Evolutionary conservation across 2,113 vertebrate species (phyloP).

Genomic region (Chrysemys picta): DNA sequence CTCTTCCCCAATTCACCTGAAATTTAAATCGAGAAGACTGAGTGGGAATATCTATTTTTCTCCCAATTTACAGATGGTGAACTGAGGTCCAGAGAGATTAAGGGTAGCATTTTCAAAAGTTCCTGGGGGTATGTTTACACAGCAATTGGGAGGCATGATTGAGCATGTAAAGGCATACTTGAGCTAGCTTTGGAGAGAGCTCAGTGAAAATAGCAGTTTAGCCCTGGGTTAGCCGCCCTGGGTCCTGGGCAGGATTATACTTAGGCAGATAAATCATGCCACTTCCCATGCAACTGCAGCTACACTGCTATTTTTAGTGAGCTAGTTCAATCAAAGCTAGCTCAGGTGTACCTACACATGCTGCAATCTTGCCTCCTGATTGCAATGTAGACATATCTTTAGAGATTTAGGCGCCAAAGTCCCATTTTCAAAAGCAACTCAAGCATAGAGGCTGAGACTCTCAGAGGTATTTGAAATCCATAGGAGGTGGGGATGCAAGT

Average conservation of each 20-base stretch:
- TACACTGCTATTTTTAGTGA: not conserved
- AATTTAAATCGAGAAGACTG: not conserved
- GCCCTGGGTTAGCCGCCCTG: too few species aligned
- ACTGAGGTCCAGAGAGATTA: not conserved
- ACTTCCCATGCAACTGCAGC: not conserved
- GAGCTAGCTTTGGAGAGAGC: not conserved
- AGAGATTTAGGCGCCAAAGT: not conserved
- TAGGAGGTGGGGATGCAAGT: too few species aligned
- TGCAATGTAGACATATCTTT: not conserved
- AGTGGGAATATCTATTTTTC: not conserved
- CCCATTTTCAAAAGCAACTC: not conserved
- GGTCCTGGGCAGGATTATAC: not conserved
- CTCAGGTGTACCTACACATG: not conserved
- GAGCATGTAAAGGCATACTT: too few species aligned
- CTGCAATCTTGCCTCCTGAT: not conserved
- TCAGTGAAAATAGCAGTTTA: not conserved
- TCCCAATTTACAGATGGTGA: not conserved
- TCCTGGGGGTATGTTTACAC: not conserved
- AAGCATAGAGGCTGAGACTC: not conserved
- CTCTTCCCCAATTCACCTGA: not conserved
- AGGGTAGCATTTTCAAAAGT: not conserved
- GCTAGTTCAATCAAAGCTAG: not conserved
- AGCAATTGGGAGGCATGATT: not conserved
- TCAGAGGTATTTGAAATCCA: not conserved
- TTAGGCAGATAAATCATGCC: not conserved